Evolutionary conservation across 30 jellyfish, hydroid and myxozoan species (phyloP), one percentile per base, ranked within the genome.

Genomic region (Turritopsis dohrnii): DNA sequence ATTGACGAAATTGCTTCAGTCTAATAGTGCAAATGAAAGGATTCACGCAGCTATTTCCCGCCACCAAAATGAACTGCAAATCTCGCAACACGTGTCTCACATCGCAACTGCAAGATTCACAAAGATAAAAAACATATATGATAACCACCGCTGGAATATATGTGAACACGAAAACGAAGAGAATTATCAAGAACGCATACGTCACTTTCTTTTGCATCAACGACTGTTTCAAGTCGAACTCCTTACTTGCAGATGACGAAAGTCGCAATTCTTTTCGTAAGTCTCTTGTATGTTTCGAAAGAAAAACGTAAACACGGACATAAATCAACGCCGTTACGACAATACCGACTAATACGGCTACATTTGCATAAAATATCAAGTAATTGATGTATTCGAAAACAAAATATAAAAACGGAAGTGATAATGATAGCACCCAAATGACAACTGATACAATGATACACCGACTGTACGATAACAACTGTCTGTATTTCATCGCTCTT

Each of bases 81-180:
- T 88, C 96, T 28, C 96, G 83, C 71, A 88, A 29, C 52, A 82
- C 30, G 76, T 88, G 96, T 16, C 88, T 27, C 27, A 69, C 24
- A 20, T 71, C 87, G 54, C 96, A 88, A 21, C 72, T 27, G 79
- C 96, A 88, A 21, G 75, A 26, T 9, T 75, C 69, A 52, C 96
- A 88, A 28, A 88, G 79, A 54, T 83, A 87, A 17, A 88, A 60
- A 18, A 88, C 72, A 81, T 88, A 88, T 1, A 81, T 81, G 29
- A 77, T 52, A 1, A 76, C 79, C 21, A 88, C 27, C 1, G 89
- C 89, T 19, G 96, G 96, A 27, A 88, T 22, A 53, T 88, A 72
- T 30, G 88, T 76, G 27, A 86, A 29, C 8, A 88, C 81, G 66
- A 83, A 88, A n/a, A 87, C 65, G 13, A 73, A 52, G 22, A 82